These are phyloP conservation scores for Phoenicopterus ruber DNA, from an alignment of 2,113 vertebrate species.

Conservation along the genomic window DNA sequence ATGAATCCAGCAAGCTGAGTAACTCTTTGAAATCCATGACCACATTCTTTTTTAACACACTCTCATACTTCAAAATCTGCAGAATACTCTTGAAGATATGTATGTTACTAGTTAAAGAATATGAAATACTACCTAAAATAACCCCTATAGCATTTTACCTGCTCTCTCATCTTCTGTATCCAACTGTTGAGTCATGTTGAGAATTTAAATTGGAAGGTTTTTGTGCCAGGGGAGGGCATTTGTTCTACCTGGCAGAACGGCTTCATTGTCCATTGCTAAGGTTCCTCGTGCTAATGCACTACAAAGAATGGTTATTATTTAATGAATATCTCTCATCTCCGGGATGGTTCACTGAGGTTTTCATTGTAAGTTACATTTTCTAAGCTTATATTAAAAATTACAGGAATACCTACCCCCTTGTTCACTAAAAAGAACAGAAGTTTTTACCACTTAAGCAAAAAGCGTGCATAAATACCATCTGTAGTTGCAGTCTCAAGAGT, in stretches of 20 bases:
- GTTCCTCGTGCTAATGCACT: neutral
- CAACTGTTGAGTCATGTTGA: neutral
- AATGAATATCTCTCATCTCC: neutral
- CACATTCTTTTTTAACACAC: neutral
- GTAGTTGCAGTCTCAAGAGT: neutral
- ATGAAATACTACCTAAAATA: neutral
- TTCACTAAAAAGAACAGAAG: neutral
- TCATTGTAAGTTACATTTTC: neutral
- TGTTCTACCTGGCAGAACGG: neutral
- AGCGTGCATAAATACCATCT: neutral
- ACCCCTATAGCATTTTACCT: neutral
- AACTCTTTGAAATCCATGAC: neutral
- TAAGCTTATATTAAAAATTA: constrained; percentile 20
- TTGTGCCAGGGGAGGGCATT: neutral
- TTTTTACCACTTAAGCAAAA: neutral
- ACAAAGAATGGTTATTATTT: constrained; percentile 38
- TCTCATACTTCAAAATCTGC: neutral
- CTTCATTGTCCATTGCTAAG: neutral
- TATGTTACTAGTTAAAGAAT: neutral
- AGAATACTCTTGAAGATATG: neutral
- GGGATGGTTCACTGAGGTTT: constrained; percentile 7
- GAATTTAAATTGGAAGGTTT: constrained; percentile 1
- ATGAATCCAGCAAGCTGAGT: neutral
- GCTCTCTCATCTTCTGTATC: neutral
- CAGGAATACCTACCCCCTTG: neutral